Conservation (phyloP, 2,113 vertebrate genomes). For the Coracopsis vasa region DNA sequence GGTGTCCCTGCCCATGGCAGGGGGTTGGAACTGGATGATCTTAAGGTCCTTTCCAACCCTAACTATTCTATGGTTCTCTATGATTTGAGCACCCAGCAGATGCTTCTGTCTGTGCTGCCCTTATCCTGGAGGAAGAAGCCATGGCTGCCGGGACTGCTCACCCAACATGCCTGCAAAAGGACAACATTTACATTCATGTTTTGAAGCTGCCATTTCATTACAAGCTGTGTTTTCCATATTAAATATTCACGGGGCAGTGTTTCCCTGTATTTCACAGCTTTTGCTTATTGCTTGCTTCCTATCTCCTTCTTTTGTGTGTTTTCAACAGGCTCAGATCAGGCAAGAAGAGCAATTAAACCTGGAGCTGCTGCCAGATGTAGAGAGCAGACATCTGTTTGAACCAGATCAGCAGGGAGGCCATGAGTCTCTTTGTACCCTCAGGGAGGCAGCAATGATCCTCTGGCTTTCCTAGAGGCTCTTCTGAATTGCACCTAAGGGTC, state of each 20-base stretch:
- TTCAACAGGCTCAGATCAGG: accelerated
- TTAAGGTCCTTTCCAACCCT: not conserved
- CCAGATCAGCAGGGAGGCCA: not conserved
- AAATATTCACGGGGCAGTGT: not conserved
- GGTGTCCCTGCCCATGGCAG: no score
- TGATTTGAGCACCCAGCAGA: not conserved
- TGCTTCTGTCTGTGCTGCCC: not conserved
- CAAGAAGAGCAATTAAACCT: not conserved
- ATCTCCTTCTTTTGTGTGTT: not conserved
- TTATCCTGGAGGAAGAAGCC: not conserved
- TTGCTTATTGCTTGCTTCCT: not conserved
- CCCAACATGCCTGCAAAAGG: not conserved
- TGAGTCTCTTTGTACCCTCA: not conserved
- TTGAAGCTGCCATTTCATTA: not conserved
- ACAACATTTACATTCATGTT: not conserved
- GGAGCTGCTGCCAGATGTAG: not conserved
- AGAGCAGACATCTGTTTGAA: constrained; percentile 5
- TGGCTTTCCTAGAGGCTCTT: not conserved
- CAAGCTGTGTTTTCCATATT: not conserved
- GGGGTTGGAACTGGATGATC: not conserved
- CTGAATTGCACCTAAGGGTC: not conserved
- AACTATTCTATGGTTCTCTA: not conserved
- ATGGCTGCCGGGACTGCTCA: not conserved
- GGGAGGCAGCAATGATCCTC: not conserved
- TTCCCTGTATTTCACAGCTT: not conserved